Evolutionary conservation across 1,140 invertebrate genomes (phyloP).

Genomic region (Pogonomyrmex californicus): DNA sequence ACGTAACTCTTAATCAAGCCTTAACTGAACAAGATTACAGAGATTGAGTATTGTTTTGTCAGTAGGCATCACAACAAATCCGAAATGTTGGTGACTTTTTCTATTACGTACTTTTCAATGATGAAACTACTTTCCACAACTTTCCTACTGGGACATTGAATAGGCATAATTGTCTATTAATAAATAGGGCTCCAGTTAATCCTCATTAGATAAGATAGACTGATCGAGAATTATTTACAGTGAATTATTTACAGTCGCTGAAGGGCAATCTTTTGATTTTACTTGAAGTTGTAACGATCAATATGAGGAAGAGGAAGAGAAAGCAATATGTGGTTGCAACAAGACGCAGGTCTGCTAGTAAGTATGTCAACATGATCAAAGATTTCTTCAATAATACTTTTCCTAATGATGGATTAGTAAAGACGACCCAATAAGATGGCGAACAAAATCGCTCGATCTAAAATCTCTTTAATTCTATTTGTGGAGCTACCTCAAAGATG

Average conservation of each 20-base stretch:
- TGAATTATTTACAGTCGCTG: constrained; percentile 33
- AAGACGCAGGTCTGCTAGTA: not conserved
- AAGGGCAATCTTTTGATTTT: constrained; percentile 19
- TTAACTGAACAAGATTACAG: constrained; percentile 12
- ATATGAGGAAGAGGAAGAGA: not conserved
- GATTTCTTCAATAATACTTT: not conserved
- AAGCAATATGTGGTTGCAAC: constrained; percentile 40
- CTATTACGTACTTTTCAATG: constrained; percentile 19
- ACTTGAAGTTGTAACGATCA: constrained; percentile 27
- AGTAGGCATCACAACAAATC: constrained; percentile 14
- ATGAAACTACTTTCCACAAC: constrained; percentile 74
- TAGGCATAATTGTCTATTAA: constrained; percentile 33
- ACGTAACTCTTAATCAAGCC: constrained; percentile 10
- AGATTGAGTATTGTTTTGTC: not conserved
- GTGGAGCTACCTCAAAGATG: constrained; percentile 11
- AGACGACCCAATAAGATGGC: not conserved
- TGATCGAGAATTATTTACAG: constrained; percentile 47
- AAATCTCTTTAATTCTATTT: constrained; percentile 5
- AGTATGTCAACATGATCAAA: not conserved
- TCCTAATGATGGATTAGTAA: not conserved
- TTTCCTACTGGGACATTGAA: constrained; percentile 71
- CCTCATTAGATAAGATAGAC: constrained; percentile 71
- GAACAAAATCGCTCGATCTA: not conserved
- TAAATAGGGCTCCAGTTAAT: constrained; percentile 69
- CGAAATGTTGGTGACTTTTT: not conserved